Evolutionary conservation across 2,797 vertebrate species (phyloP).

Genomic region (Helostoma temminkii): DNA sequence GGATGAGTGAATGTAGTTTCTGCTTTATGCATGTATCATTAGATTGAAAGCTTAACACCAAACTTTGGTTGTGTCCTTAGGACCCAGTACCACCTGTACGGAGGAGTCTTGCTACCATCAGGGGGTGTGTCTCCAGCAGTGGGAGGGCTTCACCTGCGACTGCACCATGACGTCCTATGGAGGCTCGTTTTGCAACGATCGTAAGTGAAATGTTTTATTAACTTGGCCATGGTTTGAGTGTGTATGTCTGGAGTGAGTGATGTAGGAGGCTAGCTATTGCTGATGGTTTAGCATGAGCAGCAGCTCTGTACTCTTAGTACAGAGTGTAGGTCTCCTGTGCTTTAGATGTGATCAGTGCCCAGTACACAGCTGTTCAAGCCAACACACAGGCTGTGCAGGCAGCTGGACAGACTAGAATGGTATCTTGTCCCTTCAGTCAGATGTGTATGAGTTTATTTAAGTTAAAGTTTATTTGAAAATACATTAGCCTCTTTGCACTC

Average conservation of each 20-base stretch:
- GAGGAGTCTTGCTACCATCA: slow-evolving; percentile 96
- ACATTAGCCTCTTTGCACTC: too few relatives aligned
- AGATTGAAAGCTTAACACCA: background rate
- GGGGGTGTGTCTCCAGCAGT: slow-evolving; percentile 95
- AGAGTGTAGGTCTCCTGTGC: too few relatives aligned
- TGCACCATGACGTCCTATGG: slow-evolving; percentile 95
- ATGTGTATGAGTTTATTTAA: too few relatives aligned
- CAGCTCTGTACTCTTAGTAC: too few relatives aligned
- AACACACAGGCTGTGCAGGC: too few relatives aligned
- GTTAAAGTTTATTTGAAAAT: too few relatives aligned
- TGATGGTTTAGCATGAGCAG: background rate
- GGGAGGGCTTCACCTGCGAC: slow-evolving; percentile 95
- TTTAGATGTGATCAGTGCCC: too few relatives aligned
- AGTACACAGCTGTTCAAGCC: too few relatives aligned
- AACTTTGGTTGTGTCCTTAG: slow-evolving; percentile 63
- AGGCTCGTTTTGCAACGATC: slow-evolving; percentile 93
- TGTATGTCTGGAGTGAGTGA: slow-evolving; percentile 29
- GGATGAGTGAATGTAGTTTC: too few relatives aligned
- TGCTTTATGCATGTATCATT: background rate
- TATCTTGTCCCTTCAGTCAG: too few relatives aligned
- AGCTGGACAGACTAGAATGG: too few relatives aligned
- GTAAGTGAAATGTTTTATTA: slow-evolving; percentile 81
- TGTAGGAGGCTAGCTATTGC: background rate
- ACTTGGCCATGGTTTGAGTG: background rate
- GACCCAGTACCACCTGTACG: slow-evolving; percentile 95